Evolutionary conservation across 2,888 invertebrate species (phyloP).

Genomic region (Spatulosminthurus flaviceps): DNA sequence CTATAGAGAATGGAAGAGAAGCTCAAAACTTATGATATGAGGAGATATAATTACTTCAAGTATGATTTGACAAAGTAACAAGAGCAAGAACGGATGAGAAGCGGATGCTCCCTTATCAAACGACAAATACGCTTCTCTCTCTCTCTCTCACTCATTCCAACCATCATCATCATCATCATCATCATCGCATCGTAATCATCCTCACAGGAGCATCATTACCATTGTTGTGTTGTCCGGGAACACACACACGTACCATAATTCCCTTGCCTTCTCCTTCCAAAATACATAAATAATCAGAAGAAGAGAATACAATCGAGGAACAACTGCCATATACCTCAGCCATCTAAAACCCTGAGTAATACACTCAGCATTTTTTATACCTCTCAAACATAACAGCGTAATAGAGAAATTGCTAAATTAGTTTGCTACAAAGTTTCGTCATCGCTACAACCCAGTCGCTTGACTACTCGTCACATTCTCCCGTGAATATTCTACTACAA

Average conservation of each 20-base stretch:
- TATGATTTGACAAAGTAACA: slow-evolving; percentile 33
- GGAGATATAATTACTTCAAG: slow-evolving; percentile 37
- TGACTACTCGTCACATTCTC: slow-evolving; percentile 10
- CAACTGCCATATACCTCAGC: neutral
- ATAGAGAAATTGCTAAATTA: neutral
- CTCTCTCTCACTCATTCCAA: slow-evolving; percentile 27
- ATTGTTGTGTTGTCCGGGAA: slow-evolving; percentile 8
- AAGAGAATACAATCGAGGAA: neutral
- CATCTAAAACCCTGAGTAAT: too few relatives aligned
- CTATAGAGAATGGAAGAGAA: slow-evolving; percentile 2
- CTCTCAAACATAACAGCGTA: neutral
- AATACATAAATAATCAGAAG: neutral
- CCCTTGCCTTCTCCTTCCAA: neutral
- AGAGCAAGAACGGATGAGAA: slow-evolving; percentile 27
- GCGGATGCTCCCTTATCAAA: slow-evolving; percentile 46
- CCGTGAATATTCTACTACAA: too few relatives aligned
- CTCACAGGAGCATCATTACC: slow-evolving; percentile 17
- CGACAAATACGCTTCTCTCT: slow-evolving; percentile 28
- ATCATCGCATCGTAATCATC: slow-evolving; percentile 25
- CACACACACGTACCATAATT: neutral
- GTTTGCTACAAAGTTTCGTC: neutral
- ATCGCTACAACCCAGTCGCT: neutral
- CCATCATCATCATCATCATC: slow-evolving; percentile 27
- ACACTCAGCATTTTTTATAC: neutral
- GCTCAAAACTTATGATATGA: slow-evolving; percentile 21